Conservation (phyloP, 2,888 invertebrate species). For the Villa cingulata region DNA sequence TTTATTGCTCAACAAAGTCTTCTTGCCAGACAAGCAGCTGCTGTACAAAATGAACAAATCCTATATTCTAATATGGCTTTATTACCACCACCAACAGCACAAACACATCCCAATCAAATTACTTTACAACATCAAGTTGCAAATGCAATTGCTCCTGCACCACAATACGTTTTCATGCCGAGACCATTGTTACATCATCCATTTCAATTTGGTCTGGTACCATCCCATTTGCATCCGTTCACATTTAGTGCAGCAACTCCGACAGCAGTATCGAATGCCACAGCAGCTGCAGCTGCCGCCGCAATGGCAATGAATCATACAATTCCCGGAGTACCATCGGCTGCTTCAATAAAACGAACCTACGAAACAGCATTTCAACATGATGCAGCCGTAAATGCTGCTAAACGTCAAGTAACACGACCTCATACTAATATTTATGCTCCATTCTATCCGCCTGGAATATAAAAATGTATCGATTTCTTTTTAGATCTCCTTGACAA, state of each 20-base stretch:
- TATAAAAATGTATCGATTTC: too few relatives aligned
- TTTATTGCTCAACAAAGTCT: conserved; percentile 57
- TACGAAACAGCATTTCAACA: conserved; percentile 60
- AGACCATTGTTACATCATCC: conserved; percentile 9
- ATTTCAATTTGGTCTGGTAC: conserved; percentile 11
- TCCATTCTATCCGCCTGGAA: conserved; percentile 13
- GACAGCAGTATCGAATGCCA: background rate
- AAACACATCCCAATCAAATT: conserved; percentile 23
- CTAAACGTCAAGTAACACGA: conserved; percentile 30
- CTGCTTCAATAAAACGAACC: conserved; percentile 46
- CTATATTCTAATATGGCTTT: conserved; percentile 18
- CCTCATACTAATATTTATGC: conserved; percentile 17
- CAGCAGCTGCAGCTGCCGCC: conserved; percentile 2
- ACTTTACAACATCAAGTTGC: conserved; percentile 20
- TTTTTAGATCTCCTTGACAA: too few relatives aligned
- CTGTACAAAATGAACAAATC: conserved; percentile 29
- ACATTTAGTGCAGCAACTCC: background rate
- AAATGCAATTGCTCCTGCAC: conserved; percentile 27
- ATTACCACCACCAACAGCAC: conserved; percentile 23
- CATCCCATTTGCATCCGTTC: conserved; percentile 1
- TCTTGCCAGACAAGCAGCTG: conserved; percentile 51
- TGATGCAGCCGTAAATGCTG: conserved; percentile 27
- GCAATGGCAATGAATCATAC: conserved; percentile 6
- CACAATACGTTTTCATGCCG: conserved; percentile 15
- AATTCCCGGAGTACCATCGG: conserved; percentile 1